Evolutionary conservation across 2,888 invertebrate species (phyloP), one percentile per base, ranked within the genome.

Genomic region (Strigamia crassipes): DNA sequence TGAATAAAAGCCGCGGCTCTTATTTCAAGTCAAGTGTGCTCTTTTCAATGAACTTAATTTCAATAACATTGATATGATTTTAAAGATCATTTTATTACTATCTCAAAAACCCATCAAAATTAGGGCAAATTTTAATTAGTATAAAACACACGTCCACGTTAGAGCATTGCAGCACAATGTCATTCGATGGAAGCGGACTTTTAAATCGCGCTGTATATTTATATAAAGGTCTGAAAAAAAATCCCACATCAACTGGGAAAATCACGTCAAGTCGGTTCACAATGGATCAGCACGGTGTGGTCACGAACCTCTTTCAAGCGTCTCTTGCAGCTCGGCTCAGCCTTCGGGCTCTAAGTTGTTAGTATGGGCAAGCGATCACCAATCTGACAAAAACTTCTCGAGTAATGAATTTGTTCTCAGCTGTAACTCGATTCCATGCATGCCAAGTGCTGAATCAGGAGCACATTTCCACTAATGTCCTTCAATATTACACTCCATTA

Each of bases 401-500:
- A 61, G 61, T 61, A 61, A 61, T 61, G 61, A 61, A 61, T 61
- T 61, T 61, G 61, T 61, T 61, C 61, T 13, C 61, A 61, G 23
- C 61, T 18, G 21, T 21, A 23, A 61, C 61, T 61, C 61, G 61
- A 61, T 61, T 61, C 61, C 23, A 21, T 61, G 61, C 61, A 61
- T 61, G 18, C 61, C 61, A 61, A 61, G 61, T 61, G 61, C 61
- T 61, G 61, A 61, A 61, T 61, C 61, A 61, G 61, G 61, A 61
- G 61, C 15, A 21, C 61, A 61, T 61, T 61, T 18, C 61, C 61
- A 21, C 61, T 61, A 61, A 61, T 61, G 61, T 61, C 61, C 61
- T 61, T 61, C 61, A 61, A 18, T 23, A 61, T 61, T 61, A 61
- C 61, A 61, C 61, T 61, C 18, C n/a, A 61, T 61, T 61, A 61